Base-by-base conservation (phyloP, 1,140 invertebrate genomes). In the Globodera rostochiensis region DNA sequence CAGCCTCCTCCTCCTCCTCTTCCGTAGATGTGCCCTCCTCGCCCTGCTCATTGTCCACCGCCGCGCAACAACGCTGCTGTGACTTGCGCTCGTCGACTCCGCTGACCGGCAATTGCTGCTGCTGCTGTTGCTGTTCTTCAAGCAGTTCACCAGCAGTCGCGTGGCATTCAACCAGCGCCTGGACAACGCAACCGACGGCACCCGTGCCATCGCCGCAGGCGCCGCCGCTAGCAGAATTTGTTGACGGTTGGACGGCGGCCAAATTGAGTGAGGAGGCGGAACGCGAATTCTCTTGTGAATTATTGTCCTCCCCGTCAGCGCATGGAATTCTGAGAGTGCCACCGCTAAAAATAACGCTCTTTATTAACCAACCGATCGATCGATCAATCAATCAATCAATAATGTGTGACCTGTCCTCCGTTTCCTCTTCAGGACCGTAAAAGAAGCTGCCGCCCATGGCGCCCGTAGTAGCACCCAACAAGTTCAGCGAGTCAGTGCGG, bases 101-200 rank as follows among this genome's bases (percentile, higher is more conserved):
- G 11, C 9, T 74, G 57, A 13, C 45, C 36, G 21, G 66, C n/a
- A 8, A 19, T 66, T 76, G 57, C 46, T 74, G 49, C 50, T 70
- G 57, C 64, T 4, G 4, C 15, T 15, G 57, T 21, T 15, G 19
- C 19, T 64, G 11, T 15, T 1, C 36, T 6, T 64, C 57, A 15
- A 11, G 13, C 57, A 64, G 57, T 46, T 60, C 79, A 36, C 45
- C 50, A 64, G 49, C 74, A 21, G 45, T 47, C 9, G 60, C 74
- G 67, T 81, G 80, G 50, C 80, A 81, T 69, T 81, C 80, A n/a
- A 81, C 74, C 45, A 64, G 46, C 1, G 80, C 74, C 77, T 81
- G 75, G 19, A 81, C 77, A 45, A 79, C 13, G n/a, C 21, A 71
- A 45, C 25, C 69, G 9, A 19, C 69, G 19, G 11, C 57, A 13